These are phyloP conservation scores for Chiloscyllium punctatum DNA, from an alignment of 2,797 vertebrate genomes.

Conservation along the genomic window DNA sequence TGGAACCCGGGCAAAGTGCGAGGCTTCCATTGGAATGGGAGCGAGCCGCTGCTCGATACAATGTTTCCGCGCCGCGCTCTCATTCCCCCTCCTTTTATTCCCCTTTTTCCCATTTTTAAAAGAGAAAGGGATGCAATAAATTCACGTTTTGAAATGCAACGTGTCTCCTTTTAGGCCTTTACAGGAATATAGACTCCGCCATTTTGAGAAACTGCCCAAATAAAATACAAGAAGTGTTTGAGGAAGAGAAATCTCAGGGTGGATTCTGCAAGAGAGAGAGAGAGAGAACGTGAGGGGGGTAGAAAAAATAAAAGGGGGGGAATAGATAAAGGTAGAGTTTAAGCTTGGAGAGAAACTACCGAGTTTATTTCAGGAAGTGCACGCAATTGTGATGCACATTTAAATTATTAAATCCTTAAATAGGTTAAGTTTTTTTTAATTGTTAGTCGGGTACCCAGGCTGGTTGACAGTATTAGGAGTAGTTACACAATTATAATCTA, in stretches of 20 bases:
- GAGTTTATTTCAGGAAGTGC: conserved; percentile 28
- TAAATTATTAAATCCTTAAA: not conserved
- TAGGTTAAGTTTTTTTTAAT: conserved; percentile 23
- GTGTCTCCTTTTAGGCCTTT: conserved; percentile 50
- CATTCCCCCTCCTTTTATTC: conserved; percentile 22
- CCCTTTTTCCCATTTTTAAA: conserved; percentile 44
- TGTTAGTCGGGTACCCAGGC: not conserved
- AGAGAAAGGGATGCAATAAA: conserved; percentile 46
- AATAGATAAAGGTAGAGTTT: not conserved
- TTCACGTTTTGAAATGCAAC: conserved; percentile 44
- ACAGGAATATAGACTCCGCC: conserved; percentile 72
- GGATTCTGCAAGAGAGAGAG: not conserved
- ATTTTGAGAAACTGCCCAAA: conserved; percentile 68
- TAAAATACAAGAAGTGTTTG: conserved; percentile 36
- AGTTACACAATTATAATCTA: not conserved
- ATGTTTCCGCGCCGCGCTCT: not conserved
- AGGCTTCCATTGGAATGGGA: not conserved
- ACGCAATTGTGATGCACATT: not conserved
- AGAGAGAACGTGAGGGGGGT: not conserved
- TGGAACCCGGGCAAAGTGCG: conserved; percentile 42
- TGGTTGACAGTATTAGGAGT: not conserved
- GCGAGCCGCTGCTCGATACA: conserved; percentile 29
- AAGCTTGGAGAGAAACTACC: not conserved
- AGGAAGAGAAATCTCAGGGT: conserved; percentile 35
- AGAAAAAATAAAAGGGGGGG: not conserved